These are phyloP conservation scores for Thyatira batis DNA, from an alignment of 2,888 invertebrate species.

Conservation along the genomic window DNA sequence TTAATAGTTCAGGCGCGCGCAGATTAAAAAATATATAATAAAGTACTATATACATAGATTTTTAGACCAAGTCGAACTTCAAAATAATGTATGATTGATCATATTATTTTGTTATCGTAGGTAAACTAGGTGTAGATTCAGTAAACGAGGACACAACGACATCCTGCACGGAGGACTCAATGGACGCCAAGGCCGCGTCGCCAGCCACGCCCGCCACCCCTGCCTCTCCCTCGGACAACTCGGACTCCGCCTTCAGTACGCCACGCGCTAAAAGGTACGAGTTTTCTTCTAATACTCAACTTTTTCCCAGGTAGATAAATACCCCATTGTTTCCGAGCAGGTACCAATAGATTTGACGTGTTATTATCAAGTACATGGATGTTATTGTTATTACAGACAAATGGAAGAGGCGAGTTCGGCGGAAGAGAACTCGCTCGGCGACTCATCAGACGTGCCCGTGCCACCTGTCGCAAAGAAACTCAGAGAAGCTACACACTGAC, in stretches of 20 bases:
- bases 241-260: constrained; percentile 76
- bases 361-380: not conserved
- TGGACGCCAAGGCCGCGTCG: constrained; percentile 83
- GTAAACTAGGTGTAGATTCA: constrained; percentile 78
- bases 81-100: not conserved
- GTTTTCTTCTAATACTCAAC: constrained; percentile 3
- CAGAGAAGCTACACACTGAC: constrained; percentile 78
- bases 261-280: constrained; percentile 77
- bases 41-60: too few species aligned
- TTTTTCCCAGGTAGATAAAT: not conserved
- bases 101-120: constrained; percentile 42
- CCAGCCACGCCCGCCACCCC: constrained; percentile 66
- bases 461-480: constrained; percentile 73
- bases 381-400: constrained; percentile 51
- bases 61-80: too few species aligned
- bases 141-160: constrained; percentile 87
- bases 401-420: constrained; percentile 79
- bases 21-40: too few species aligned
- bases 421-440: constrained; percentile 80
- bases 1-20: too few species aligned
- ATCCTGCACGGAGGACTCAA: constrained; percentile 89
- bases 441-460: constrained; percentile 58
- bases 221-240: constrained; percentile 74
- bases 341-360: not conserved
- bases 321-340: not conserved